Evolutionary conservation across 2,888 invertebrate genomes (phyloP).

Genomic region (Calameuta filiformis): DNA sequence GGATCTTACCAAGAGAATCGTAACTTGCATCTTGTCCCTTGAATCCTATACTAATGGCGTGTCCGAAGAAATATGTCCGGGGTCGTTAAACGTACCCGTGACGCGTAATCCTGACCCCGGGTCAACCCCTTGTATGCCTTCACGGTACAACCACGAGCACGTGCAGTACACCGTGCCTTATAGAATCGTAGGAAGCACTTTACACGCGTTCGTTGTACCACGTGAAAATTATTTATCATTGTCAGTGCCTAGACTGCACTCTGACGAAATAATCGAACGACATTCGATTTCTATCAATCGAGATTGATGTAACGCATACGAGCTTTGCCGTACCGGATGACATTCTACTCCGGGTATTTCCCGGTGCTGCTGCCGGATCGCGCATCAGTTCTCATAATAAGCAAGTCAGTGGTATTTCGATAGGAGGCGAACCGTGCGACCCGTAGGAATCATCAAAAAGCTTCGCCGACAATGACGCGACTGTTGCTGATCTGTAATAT

Average conservation of each 20-base stretch:
- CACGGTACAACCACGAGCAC: not conserved
- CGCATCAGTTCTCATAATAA: slow-evolving; percentile 7
- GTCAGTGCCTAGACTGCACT: not conserved
- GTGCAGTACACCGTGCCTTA: not conserved
- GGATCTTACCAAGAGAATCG: not conserved
- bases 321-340: not conserved
- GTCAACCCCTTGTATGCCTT: not conserved
- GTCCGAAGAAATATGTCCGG: slow-evolving; percentile 34
- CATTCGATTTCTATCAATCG: not conserved
- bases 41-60: slow-evolving; percentile 30
- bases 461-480: slow-evolving; percentile 22
- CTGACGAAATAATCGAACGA: not conserved
- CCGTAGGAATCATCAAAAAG: slow-evolving; percentile 29
- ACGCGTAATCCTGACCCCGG: slow-evolving; percentile 30
- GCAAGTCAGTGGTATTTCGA: not conserved
- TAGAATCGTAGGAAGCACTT: not conserved
- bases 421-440: slow-evolving; percentile 1
- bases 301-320: not conserved
- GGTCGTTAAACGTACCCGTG: slow-evolving; percentile 35
- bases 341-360: not conserved
- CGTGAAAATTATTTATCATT: not conserved
- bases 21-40: not conserved
- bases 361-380: not conserved
- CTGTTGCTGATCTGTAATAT: slow-evolving; percentile 5
- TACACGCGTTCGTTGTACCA: not conserved